Evolutionary conservation across 2,888 invertebrate species (phyloP).

Genomic region (Stratiomys singularior): DNA sequence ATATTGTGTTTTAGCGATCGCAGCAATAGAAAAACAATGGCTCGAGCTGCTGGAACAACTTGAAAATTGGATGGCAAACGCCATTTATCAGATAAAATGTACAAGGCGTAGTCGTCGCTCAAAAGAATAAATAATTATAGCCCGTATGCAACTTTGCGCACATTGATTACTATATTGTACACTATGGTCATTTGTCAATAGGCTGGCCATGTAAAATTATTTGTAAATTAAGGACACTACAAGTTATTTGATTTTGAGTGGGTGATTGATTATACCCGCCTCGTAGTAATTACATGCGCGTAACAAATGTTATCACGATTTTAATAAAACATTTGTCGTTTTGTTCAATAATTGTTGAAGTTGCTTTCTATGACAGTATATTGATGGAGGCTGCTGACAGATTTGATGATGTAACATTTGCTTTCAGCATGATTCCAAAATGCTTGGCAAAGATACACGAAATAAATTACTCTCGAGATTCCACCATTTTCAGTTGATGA

Average conservation of each 20-base stretch:
- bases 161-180: not conserved
- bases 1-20: not conserved
- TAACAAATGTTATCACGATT: not conserved
- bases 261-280: not conserved
- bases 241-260: not conserved
- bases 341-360: not conserved
- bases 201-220: not conserved
- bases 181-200: constrained; percentile 11
- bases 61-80: not conserved
- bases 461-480: no score
- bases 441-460: no score
- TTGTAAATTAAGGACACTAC: constrained; percentile 2
- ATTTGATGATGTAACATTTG: no score
- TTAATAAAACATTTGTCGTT: constrained; percentile 4
- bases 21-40: not conserved
- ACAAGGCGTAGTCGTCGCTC: not conserved
- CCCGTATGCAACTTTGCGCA: not conserved
- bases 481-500: no score
- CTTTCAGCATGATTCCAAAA: no score
- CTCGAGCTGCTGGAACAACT: no score
- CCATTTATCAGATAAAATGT: not conserved
- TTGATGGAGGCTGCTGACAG: no score
- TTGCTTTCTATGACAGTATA: no score
- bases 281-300: not conserved
- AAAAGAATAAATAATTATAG: constrained; percentile 2